A percentile compares a stretch with the other conserved stretches of the same genome.
These are phyloP conservation scores for Murina feae DNA, from an alignment of 2,113 vertebrate species.

Conservation along the genomic window DNA sequence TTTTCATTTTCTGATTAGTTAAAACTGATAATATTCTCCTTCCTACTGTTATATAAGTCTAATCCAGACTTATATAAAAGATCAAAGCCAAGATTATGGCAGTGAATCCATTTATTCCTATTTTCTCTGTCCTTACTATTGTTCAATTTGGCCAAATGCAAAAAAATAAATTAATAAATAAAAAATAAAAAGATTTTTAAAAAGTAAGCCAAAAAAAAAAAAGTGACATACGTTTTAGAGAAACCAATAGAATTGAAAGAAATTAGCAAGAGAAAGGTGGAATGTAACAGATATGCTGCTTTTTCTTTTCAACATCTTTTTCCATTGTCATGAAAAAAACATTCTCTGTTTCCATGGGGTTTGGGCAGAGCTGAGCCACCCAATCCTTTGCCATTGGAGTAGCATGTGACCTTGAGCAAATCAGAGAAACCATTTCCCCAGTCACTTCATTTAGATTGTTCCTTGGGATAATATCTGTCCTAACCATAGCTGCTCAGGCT, in stretches of 20 bases:
- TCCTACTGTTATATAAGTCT: conserved; percentile 34
- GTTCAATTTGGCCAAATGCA: not conserved
- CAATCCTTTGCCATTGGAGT: not conserved
- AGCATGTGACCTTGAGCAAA: not conserved
- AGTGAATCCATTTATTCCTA: not conserved
- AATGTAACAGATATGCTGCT: not conserved
- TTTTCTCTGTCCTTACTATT: not conserved
- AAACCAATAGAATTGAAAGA: not conserved
- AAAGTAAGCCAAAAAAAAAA: not conserved
- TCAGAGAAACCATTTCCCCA: not conserved
- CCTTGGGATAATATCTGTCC: not conserved
- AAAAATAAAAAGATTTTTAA: not conserved
- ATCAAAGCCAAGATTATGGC: not conserved
- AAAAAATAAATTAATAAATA: not conserved
- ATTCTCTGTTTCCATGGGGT: not conserved
- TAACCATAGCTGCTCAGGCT: not conserved
- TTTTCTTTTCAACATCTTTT: not conserved
- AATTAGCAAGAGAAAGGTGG: not conserved
- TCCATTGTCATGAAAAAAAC: not conserved
- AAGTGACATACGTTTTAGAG: not conserved
- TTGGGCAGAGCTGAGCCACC: not conserved
- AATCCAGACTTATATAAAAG: conserved; percentile 4
- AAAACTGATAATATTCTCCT: not conserved
- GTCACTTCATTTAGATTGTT: not conserved
- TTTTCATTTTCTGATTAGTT: conserved; percentile 63